phyloP scores from a whole-genome alignment of 2,888 invertebrate genomes.

The Trichacis sp. region DNA sequence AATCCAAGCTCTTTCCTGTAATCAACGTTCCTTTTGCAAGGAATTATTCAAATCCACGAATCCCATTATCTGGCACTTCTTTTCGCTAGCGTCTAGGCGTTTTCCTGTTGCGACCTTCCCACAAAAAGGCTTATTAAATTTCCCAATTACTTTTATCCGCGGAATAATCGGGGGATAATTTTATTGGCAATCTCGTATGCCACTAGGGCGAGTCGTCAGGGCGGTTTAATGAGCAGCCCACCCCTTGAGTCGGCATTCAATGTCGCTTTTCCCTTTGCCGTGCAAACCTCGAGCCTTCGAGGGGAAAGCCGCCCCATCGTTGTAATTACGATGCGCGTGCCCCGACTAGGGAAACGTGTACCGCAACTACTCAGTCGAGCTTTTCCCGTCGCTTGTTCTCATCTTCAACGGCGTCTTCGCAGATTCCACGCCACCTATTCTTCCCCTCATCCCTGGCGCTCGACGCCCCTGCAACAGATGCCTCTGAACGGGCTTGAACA shows the following conservation, averaged over 20 bases:
- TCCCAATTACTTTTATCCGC: conserved; percentile 51
- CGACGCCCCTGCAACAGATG: conserved; percentile 58
- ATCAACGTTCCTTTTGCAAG: too few relatives aligned
- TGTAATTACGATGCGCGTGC: conserved; percentile 68
- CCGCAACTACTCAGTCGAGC: conserved; percentile 52
- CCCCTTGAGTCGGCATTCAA: conserved; percentile 28
- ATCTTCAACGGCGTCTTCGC: too few relatives aligned
- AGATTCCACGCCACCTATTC: conserved; percentile 1
- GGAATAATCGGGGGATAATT: conserved; percentile 62
- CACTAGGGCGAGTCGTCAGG: conserved; percentile 50
- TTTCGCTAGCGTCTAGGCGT: too few relatives aligned
- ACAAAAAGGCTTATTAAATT: not conserved
- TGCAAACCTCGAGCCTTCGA: conserved; percentile 3
- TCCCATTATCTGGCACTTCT: too few relatives aligned
- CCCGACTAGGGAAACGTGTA: conserved; percentile 63
- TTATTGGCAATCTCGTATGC: conserved; percentile 64
- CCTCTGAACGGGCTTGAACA: too few relatives aligned
- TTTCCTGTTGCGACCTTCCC: too few relatives aligned
- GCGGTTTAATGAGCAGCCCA: conserved; percentile 54
- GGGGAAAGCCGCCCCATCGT: conserved; percentile 52
- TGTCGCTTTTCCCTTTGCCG: conserved; percentile 40
- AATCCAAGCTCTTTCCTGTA: too few relatives aligned
- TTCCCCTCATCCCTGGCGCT: conserved; percentile 13
- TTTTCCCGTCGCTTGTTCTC: not conserved
- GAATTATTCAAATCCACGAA: too few relatives aligned